A percentile compares a stretch with the other conserved stretches of the same genome.
These are phyloP conservation scores for Glaucomys volans DNA, from an alignment of 2,113 vertebrate species.

Conservation along the genomic window DNA sequence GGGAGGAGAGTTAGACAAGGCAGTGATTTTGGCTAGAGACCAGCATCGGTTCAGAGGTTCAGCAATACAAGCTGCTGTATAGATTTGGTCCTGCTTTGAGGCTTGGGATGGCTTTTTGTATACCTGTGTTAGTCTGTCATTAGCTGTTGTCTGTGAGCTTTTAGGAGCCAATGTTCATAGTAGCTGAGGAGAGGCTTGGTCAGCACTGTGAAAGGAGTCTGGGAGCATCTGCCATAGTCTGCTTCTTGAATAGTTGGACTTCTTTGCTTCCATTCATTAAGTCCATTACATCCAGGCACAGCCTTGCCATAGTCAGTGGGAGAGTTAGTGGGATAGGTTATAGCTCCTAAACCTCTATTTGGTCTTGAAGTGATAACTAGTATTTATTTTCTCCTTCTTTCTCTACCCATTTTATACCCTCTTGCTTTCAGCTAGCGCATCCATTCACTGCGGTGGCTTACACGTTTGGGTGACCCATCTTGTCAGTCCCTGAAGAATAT, in stretches of 20 bases:
- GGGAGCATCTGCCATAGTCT: no score
- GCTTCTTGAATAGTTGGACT: background rate
- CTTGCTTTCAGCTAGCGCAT: background rate
- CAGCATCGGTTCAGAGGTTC: background rate
- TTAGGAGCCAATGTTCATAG: background rate
- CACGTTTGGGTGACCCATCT: background rate
- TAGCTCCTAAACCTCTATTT: background rate
- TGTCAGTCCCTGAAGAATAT: background rate
- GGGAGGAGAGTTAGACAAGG: background rate
- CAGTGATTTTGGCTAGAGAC: background rate
- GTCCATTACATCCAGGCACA: background rate
- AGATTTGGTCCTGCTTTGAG: background rate
- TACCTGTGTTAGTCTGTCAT: background rate
- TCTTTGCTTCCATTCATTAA: background rate
- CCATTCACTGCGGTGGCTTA: background rate
- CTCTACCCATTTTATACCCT: background rate
- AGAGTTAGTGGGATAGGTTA: background rate
- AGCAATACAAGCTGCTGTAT: background rate
- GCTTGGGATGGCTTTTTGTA: background rate
- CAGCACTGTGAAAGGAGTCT: background rate
- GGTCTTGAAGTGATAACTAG: background rate
- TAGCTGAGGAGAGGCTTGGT: background rate
- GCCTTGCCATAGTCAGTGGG: background rate
- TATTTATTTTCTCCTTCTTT: background rate
- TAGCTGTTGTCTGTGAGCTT: background rate